Conservation (phyloP, 2,113 vertebrate genomes). For the Salvelinus namaycush region DNA sequence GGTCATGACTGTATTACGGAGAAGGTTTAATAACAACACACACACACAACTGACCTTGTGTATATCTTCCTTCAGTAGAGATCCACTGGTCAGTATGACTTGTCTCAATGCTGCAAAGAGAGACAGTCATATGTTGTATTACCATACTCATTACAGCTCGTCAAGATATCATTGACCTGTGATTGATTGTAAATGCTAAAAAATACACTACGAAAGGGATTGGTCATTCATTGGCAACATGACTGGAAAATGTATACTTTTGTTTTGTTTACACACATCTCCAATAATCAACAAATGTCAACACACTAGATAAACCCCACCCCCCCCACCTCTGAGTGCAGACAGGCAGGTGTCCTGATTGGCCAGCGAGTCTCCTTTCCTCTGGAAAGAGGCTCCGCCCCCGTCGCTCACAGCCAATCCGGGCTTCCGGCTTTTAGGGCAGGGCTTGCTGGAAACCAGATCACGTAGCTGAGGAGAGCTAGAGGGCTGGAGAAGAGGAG, state of each 20-base stretch:
- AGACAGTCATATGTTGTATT: neutral
- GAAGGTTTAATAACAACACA: too few species aligned
- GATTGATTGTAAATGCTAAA: too few species aligned
- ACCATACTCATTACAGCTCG: neutral
- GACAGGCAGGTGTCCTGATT: constrained; percentile 84
- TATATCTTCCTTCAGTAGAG: constrained; percentile 83
- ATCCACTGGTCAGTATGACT: constrained; percentile 79
- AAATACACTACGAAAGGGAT: too few species aligned
- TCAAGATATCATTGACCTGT: neutral
- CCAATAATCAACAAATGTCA: too few species aligned
- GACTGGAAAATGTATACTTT: too few species aligned
- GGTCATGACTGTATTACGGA: too few species aligned
- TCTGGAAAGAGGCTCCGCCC: constrained; percentile 57
- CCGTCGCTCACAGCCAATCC: constrained; percentile 59
- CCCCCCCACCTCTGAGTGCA: constrained; percentile 76
- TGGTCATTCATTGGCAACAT: too few species aligned
- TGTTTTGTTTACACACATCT: too few species aligned
- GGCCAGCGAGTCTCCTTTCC: constrained; percentile 80
- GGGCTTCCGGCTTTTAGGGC: constrained; percentile 63
- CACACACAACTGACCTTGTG: constrained; percentile 78
- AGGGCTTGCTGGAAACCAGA: constrained; percentile 53
- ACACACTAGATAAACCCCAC: too few species aligned
- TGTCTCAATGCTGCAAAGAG: constrained; percentile 74
- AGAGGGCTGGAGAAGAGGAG: neutral
- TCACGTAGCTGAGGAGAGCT: constrained; percentile 63